These are phyloP conservation scores for Camponotus floridanus DNA, from an alignment of 1,140 invertebrate genomes.

Conservation along the genomic window DNA sequence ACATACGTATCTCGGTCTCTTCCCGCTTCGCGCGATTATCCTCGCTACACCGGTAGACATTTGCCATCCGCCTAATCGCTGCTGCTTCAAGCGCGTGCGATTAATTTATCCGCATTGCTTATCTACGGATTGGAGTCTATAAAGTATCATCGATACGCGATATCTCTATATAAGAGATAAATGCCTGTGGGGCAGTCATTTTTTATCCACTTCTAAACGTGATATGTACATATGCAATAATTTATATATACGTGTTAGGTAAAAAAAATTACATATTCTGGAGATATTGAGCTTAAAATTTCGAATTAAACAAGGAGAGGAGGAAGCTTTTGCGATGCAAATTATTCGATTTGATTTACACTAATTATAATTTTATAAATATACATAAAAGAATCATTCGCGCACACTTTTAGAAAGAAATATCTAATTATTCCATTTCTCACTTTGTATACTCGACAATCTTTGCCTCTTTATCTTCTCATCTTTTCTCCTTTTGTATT, in stretches of 20 bases:
- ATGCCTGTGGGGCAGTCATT: background rate
- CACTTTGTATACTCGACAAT: background rate
- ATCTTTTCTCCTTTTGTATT: background rate
- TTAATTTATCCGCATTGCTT: constrained; percentile 24
- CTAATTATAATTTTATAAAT: too few species aligned
- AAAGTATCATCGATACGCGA: constrained; percentile 25
- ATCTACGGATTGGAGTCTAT: constrained; percentile 26
- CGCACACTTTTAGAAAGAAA: too few species aligned
- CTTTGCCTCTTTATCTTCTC: background rate
- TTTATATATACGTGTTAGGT: background rate
- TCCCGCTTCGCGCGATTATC: constrained; percentile 61
- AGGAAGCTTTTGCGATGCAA: background rate
- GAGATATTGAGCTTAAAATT: background rate
- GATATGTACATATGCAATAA: background rate
- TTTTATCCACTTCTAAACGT: constrained; percentile 20
- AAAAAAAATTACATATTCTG: background rate
- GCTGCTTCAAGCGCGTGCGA: constrained; percentile 6
- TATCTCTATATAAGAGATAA: constrained; percentile 29
- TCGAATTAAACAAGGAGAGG: background rate
- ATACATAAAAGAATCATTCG: too few species aligned
- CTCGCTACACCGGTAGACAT: constrained; percentile 28
- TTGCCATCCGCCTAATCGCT: constrained; percentile 35
- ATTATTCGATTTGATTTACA: too few species aligned
- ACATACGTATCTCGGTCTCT: constrained; percentile 36
- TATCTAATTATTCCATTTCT: background rate